phyloP scores from a whole-genome alignment of 1,140 invertebrate genomes.

The Cydia fagiglandana region DNA sequence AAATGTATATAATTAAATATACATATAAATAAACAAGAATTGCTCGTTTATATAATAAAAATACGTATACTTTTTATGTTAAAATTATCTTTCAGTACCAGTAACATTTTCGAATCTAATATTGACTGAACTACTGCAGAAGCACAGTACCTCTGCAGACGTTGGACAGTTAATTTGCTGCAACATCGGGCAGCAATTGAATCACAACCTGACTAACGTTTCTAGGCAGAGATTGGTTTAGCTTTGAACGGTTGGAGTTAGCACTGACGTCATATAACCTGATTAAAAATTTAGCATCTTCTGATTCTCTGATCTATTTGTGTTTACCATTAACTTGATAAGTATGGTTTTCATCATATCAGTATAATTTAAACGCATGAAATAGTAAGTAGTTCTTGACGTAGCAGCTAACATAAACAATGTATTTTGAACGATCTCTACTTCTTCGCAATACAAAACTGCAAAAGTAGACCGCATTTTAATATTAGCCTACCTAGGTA shows the following conservation, averaged over 20 bases:
- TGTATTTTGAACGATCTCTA: too few relatives aligned
- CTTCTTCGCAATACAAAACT: too few relatives aligned
- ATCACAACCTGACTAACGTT: background rate
- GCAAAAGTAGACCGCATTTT: background rate
- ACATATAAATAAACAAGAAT: too few relatives aligned
- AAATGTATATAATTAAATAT: too few relatives aligned
- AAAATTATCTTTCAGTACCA: background rate
- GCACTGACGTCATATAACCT: background rate
- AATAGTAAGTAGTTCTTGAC: too few relatives aligned
- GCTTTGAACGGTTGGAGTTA: background rate
- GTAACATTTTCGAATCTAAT: background rate
- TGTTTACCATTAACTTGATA: background rate
- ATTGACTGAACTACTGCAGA: background rate
- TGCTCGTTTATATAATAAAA: too few relatives aligned
- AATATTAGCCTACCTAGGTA: background rate
- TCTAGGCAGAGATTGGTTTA: background rate
- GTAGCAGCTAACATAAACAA: too few relatives aligned
- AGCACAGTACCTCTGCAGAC: conserved; percentile 4
- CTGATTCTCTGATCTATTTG: background rate
- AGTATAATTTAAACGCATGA: too few relatives aligned
- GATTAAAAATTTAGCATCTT: background rate
- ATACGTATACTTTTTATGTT: too few relatives aligned
- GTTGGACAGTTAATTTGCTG: conserved; percentile 10
- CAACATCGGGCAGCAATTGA: conserved; percentile 15
- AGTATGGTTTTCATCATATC: background rate